These are phyloP conservation scores for Corythoichthys haematopterus DNA, from an alignment of 2,113 vertebrate genomes.

Conservation along the genomic window DNA sequence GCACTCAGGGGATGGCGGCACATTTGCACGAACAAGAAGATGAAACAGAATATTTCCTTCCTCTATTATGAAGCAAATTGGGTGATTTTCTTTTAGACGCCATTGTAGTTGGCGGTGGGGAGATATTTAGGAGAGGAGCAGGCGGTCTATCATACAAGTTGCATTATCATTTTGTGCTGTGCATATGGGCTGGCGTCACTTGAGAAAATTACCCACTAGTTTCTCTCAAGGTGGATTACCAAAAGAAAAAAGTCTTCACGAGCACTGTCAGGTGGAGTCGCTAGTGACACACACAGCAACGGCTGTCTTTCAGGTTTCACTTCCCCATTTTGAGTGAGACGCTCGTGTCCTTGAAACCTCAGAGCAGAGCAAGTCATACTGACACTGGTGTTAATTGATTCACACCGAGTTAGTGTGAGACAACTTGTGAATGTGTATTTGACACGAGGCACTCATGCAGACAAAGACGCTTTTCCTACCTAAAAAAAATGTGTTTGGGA, in stretches of 20 bases:
- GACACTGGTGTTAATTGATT: constrained; percentile 10
- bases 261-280: constrained; percentile 36
- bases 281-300: constrained; percentile 41
- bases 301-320: constrained; percentile 37
- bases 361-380: constrained; percentile 2
- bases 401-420: background rate
- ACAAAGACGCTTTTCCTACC: background rate
- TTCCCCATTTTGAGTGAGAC: constrained; percentile 47
- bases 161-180: constrained; percentile 12
- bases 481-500: background rate
- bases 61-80: constrained; percentile 36
- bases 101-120: constrained; percentile 2
- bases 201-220: constrained; percentile 51
- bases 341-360: constrained; percentile 37
- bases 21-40: constrained; percentile 32
- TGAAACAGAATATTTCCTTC: constrained; percentile 35
- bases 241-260: constrained; percentile 18
- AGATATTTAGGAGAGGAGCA: constrained; percentile 12
- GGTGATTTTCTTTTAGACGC: constrained; percentile 21
- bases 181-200: constrained; percentile 10
- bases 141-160: constrained; percentile 21
- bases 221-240: constrained; percentile 32
- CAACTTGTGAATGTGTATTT: background rate
- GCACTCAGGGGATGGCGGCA: constrained; percentile 12
- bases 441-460: background rate